Base-by-base conservation (phyloP, 2,113 vertebrate species). In the Coreoperca whiteheadi region DNA sequence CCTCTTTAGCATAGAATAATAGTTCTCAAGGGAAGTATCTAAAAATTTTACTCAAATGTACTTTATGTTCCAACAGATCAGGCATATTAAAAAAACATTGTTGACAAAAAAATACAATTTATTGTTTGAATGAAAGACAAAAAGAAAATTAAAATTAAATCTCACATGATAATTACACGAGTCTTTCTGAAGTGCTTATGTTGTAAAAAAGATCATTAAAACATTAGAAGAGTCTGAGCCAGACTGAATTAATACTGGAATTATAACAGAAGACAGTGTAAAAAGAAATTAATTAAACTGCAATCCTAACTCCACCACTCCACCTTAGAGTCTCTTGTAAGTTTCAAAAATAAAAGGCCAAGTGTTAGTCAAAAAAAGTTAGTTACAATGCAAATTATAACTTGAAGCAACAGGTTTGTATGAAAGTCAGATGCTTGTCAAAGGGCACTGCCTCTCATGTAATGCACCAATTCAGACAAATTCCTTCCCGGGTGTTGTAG, bases 401-500 rank as follows among this genome's bases (percentile, higher is more conserved):
- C 28, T 54, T 41, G n/a, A 81, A 65, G 48, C 8, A 70, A 72
- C 56, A 68, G 25, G 70, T 80, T 88, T 85, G 10, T 43, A 34
- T 46, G 23, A 28, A 63, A 87, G 51, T 86, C 46, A 2, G 21
- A 16, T 54, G 20, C 41, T 67, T 28, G 32, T 61, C 25, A 46
- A 15, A 18, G 4, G 5, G n/a, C 41, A 21, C 8, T 21, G 21
- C 12, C 8, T 75, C 28, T 68, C 28, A 43, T 41, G 41, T 63
- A 16, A 21, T 20, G 41, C 54, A 74, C 53, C 53, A 32, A 9
- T 12, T 93, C 79, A 95, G 70, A 94, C 97, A 34, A 97, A 98
- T 91, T 95, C 93, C 77, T 98, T 97, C 79, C 95, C 97, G 25
- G 96, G 89, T 0, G 96, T 92, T 39, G 89, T 94, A 0, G 97